Base-by-base conservation (phyloP, 2,113 vertebrate species). In the Fulmarus glacialis region DNA sequence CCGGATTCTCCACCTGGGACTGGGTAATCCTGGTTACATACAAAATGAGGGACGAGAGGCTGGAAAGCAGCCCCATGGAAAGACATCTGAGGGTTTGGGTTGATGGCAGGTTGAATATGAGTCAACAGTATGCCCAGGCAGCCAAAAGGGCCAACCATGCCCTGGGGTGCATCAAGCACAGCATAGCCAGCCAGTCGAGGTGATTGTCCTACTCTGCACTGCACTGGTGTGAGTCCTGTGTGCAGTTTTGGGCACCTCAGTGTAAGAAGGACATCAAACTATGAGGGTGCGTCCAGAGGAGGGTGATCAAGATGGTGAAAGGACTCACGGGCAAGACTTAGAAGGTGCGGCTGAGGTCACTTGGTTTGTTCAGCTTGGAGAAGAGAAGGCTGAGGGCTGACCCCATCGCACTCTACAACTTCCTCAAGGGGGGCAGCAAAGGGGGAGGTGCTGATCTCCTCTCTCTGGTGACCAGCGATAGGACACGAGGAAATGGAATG, bases 111-210 rank as follows among this genome's bases (percentile, higher is more conserved):
- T 6, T 70, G 38, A 55, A 29, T 16, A 47, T 9, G 14, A 73
- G 16, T 0, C 14, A 50, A 67, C 24, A 82, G 42, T 12, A 10
- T 58, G 42, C 10, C 23, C 13, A 36, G 42, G 24, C 18, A 90
- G 59, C 8, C 66, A 82, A 52, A 30, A 68, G 24, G 5, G 34
- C 15, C 53, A 62, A 1, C 3, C 0, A 0, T 20, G 52, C 30
- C n/a, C 56, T 81, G 10, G 5, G 2, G 4, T 0, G 5, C 23
- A 71, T 21, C 43, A 70, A 71, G 77, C 40, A 40, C 21, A 82
- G 15, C 30, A 83, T 7, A 38, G 3, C 8, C 43, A 29, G 52
- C 13, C 0, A 0, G 34, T 5, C 2, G 2, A 72, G 26, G 5
- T 12, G 45, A 55, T 2, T 62, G 40, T 40, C 58, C 36, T 0